Evolutionary conservation across 2,113 vertebrate genomes (phyloP), one percentile per base, ranked within the genome.

Genomic region (Hoplias malabaricus): DNA sequence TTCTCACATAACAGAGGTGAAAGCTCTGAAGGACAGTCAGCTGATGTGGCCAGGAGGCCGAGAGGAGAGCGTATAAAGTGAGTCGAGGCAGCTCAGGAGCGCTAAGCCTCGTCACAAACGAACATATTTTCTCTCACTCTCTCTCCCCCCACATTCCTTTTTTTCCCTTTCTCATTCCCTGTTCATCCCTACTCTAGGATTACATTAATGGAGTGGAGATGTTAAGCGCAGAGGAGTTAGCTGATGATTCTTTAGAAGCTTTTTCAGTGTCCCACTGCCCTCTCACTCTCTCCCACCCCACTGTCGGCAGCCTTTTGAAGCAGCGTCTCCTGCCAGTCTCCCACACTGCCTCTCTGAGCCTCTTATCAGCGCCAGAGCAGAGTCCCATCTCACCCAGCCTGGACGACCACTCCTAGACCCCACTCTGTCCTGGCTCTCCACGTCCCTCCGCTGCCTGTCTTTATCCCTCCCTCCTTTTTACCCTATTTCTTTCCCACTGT

Each of bases 361-460:
- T 61, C 71, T 84, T 84, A 81, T 84, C 79, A 75, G 79, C 56
- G 73, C 36, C 43, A 14, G 61, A 81, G 61, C 79, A 84, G 82
- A 69, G 50, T 70, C 50, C 36, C 61, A 53, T 53, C 63, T 13
- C 71, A 63, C 63, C 16, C 57, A 23, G 50, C 48, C 8, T 33
- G 68, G 57, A 25, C n/a, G 34, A 48, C 57, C 68, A 72, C 43
- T 50, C 34, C 54, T 11, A 66, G 54, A 53, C 10, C 59, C 48
- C 43, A 43, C 16, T 53, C 46, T 70, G 68, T 31, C 23, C 57
- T 31, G 4, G 7, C 13, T 29, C 57, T 31, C 19, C 8, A 21
- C 19, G 29, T 34, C 48, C 29, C 42, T 50, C 10, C 8, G 38
- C 25, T 27, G 25, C n/a, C 53, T 16, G 19, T 19, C 62, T 73